phyloP scores from a whole-genome alignment of 1,140 invertebrate species.

The Ceratoteleas bidentatus region DNA sequence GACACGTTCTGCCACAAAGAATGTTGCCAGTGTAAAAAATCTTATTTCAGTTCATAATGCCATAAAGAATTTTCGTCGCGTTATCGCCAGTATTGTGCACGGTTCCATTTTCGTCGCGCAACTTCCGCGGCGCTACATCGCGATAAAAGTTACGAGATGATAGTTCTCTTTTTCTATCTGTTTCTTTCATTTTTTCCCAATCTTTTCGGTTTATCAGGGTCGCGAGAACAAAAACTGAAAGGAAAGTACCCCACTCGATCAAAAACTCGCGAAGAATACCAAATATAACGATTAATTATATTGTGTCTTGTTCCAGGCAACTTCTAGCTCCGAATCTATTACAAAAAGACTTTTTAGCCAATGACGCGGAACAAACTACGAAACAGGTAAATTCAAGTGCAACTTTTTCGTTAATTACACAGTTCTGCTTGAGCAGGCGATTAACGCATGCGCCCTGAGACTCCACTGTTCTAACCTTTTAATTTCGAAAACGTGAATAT shows the following conservation, averaged over 20 bases:
- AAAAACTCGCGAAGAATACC: conserved; percentile 36
- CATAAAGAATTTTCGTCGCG: conserved; percentile 52
- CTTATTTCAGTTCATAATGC: conserved; percentile 54
- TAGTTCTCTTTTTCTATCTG: background rate
- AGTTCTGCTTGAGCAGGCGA: too few relatives aligned
- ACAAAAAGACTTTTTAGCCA: conserved; percentile 89
- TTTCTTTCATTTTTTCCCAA: conserved; percentile 1
- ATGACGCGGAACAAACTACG: conserved; percentile 86
- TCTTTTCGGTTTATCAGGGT: conserved; percentile 8
- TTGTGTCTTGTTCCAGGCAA: conserved; percentile 84
- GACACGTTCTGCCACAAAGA: conserved; percentile 38
- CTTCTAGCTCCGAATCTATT: conserved; percentile 90
- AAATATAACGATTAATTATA: conserved; percentile 49
- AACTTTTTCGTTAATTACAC: conserved; percentile 51
- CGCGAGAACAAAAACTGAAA: conserved; percentile 11
- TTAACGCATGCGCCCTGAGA: too few relatives aligned
- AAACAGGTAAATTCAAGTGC: conserved; percentile 83
- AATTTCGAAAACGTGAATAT: too few relatives aligned
- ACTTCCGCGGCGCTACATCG: conserved; percentile 43
- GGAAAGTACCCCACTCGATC: conserved; percentile 7
- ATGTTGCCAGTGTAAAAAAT: conserved; percentile 39
- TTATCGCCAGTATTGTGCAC: conserved; percentile 50
- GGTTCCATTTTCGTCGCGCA: conserved; percentile 40
- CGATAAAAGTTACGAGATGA: conserved; percentile 57
- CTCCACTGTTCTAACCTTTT: too few relatives aligned